phyloP scores from a whole-genome alignment of 2,888 invertebrate genomes.

The Pseudoips prasinana region DNA sequence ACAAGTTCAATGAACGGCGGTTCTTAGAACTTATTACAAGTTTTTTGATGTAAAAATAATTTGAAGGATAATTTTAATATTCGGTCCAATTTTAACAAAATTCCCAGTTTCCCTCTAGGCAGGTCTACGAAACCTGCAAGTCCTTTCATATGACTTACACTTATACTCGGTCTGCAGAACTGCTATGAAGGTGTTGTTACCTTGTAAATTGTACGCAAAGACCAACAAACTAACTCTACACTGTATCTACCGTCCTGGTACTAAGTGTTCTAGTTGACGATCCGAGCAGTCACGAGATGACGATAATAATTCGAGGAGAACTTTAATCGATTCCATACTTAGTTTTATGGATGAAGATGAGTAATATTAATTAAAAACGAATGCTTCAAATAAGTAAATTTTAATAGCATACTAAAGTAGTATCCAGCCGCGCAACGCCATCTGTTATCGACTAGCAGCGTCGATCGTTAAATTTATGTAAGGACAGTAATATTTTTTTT shows the following conservation, averaged over 20 bases:
- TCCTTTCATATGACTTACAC: constrained; percentile 55
- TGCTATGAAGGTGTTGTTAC: constrained; percentile 34
- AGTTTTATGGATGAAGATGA: constrained; percentile 28
- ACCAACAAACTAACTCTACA: constrained; percentile 38
- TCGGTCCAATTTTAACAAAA: constrained; percentile 9
- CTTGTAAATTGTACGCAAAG: constrained; percentile 31
- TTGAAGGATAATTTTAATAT: constrained; percentile 1
- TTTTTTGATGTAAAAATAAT: constrained; percentile 1
- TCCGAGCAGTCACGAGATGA: constrained; percentile 65
- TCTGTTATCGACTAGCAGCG: constrained; percentile 63
- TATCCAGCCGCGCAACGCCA: constrained; percentile 48
- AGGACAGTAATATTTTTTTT: constrained; percentile 16
- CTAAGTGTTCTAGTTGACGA: constrained; percentile 79
- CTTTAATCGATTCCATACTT: constrained; percentile 32
- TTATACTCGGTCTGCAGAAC: constrained; percentile 48
- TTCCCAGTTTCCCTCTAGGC: constrained; percentile 26
- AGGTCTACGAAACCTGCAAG: constrained; percentile 33
- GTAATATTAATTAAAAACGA: constrained; percentile 19
- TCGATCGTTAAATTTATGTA: constrained; percentile 22
- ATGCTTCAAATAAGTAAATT: constrained; percentile 17
- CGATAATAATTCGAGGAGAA: constrained; percentile 40
- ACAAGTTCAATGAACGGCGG: not conserved
- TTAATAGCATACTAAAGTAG: constrained; percentile 17
- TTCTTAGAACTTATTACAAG: too few species aligned
- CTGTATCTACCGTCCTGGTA: constrained; percentile 61